Base-by-base conservation (phyloP, 2,888 invertebrate genomes). In the Heliconius erato region DNA sequence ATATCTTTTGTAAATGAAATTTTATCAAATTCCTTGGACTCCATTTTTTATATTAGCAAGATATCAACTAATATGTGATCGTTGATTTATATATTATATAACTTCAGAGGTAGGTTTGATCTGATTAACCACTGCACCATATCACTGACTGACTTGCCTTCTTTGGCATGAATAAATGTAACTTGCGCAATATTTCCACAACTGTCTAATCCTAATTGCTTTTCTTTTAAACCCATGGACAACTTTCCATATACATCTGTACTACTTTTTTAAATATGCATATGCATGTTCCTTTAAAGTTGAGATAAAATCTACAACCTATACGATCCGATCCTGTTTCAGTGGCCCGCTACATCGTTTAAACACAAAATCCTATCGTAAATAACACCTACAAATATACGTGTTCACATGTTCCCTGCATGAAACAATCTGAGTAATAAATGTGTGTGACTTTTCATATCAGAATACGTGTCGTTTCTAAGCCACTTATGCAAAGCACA, bases 401-500 rank as follows among this genome's bases (percentile, higher is more conserved):
- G 82, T 81, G 85, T 82, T 85, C 82, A 82, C 80, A 83, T 79
- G 69, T 85, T 69, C 79, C 77, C 74, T 85, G 84, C 84, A 84
- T 84, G 84, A 83, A 80, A 83, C 80, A 83, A 83, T 83, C 83
- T 84, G 74, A 82, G 79, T 80, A 84, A 83, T 82, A 83, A 84
- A 83, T 82, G 80, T 79, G 80, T 82, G 59, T 77, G 76, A 84
- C 74, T 82, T 81, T 82, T 83, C 71, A 83, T 82, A 74, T 80
- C 76, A 28, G 82, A 79, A 65, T 81, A 79, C 81, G 82, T 82
- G 74, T 82, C 79, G 79, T 82, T 84, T 81, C 65, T 79, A 71
- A 71, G 72, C 79, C 79, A 44, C 79, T 74, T 74, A 78, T 68
- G 71, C 80, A 80, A 79, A 82, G 69, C 80, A 77, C 82, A 79